Base-by-base conservation (phyloP, 2,113 vertebrate genomes). In the Aphyosemion australe region DNA sequence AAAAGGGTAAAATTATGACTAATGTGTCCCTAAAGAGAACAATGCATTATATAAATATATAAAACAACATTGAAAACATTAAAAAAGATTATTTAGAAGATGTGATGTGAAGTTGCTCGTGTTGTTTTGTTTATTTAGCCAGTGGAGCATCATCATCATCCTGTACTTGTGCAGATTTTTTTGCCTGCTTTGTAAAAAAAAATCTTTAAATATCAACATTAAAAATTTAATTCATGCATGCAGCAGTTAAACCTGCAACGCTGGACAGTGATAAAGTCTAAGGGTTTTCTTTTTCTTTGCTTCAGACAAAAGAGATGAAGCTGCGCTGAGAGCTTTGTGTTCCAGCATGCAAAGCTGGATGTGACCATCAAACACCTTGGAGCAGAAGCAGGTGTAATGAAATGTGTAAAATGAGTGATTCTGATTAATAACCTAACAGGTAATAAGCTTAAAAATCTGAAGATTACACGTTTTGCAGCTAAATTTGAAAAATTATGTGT, bases 271-370 rank as follows among this genome's bases (percentile, higher is more conserved):
- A 12, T 67, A 58, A 74, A 48, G 49, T 77, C 66, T 77, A 37
- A 76, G 62, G 75, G 76, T 78, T 80, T 32, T n/a, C 45, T 65
- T 74, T 71, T 56, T 60, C 49, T 73, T 50, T 74, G 48, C 64
- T 67, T 78, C 43, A 63, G 31, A 58, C 7, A 14, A 19, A 32
- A 49, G 42, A 32, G 60, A 5, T 42, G 58, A 61, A 65, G 58
- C 56, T 55, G 42, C 39, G 48, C 54, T 58, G 41, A 63, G 53
- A 69, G 60, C 16, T 55, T 0, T 59, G n/a, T 70, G n/a, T 45
- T 51, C 61, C 54, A 65, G 41, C 48, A 47, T 15, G 18, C 20
- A 31, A 46, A 47, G 37, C 48, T 57, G 15, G 62, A 61, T 55
- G 46, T 53, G 32, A 21, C 13, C n/a, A 39, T 43, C 18, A 32